A percentile compares a stretch with the other conserved stretches of the same genome.
Conservation (phyloP, 2,797 vertebrate species). For the Smutsia gigantea region DNA sequence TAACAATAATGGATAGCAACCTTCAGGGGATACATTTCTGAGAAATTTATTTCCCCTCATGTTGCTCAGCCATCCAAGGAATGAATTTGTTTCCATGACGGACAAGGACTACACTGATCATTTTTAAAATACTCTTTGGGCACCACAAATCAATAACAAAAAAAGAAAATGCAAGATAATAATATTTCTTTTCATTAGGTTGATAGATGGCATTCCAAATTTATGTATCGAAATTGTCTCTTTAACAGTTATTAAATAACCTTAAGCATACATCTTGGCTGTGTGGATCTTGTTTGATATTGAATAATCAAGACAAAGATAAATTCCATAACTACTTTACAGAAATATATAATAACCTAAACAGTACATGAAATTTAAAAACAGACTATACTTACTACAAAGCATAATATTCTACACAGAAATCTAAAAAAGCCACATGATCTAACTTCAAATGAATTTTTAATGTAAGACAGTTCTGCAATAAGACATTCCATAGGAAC, state of each 20-base stretch:
- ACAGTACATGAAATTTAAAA: conserved; percentile 25
- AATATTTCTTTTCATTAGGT: conserved; percentile 75
- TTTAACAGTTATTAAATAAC: conserved; percentile 78
- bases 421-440: neutral
- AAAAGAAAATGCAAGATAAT: conserved; percentile 69
- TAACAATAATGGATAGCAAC: conserved; percentile 86
- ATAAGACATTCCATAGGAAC: neutral
- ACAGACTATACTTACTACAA: neutral
- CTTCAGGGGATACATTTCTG: conserved; percentile 83
- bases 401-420: neutral
- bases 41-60: conserved; percentile 87
- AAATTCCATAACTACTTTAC: conserved; percentile 29
- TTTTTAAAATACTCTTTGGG: conserved; percentile 82
- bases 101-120: conserved; percentile 81
- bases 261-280: conserved; percentile 51
- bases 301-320: conserved; percentile 28
- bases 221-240: conserved; percentile 62
- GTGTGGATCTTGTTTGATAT: neutral
- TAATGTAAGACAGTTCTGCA: neutral
- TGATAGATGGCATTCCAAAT: conserved; percentile 59
- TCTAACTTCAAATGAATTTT: conserved; percentile 46
- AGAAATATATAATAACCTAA: neutral
- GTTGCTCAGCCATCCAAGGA: conserved; percentile 82
- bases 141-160: conserved; percentile 74
- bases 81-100: conserved; percentile 85